Percentiles rank a stretch among this genome's conserved stretches.
Evolutionary conservation across 2,888 invertebrate genomes (phyloP).

Genomic region (Hydropsyche betteni): DNA sequence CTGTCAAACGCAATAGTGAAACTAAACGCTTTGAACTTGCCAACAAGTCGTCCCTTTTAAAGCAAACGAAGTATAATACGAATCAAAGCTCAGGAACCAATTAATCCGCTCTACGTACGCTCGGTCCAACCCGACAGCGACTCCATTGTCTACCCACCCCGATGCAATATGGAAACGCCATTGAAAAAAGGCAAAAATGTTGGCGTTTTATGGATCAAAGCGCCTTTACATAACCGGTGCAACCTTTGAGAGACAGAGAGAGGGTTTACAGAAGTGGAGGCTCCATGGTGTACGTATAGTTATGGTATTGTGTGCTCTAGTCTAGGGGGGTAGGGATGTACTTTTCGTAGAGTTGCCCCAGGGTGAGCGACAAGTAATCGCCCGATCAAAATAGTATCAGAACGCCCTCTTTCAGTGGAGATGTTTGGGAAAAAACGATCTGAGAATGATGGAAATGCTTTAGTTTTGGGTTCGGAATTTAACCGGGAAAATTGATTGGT

Average conservation of each 20-base stretch:
- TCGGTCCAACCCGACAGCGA: background rate
- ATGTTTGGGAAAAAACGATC: too few relatives aligned
- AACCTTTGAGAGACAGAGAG: constrained; percentile 31
- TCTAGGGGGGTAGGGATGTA: background rate
- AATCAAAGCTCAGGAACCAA: constrained; percentile 18
- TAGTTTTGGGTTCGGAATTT: too few relatives aligned
- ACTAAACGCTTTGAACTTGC: too few relatives aligned
- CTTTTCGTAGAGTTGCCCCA: background rate
- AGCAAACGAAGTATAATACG: background rate
- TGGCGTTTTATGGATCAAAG: constrained; percentile 33
- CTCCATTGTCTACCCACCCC: constrained; percentile 6
- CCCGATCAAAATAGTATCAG: constrained; percentile 39
- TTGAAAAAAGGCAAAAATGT: constrained; percentile 25
- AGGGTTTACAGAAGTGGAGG: background rate
- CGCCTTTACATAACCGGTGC: constrained; percentile 28
- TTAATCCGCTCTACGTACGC: constrained; percentile 6
- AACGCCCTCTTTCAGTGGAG: constrained; percentile 11
- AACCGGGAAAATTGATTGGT: too few relatives aligned
- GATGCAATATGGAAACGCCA: background rate
- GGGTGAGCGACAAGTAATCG: constrained; percentile 20
- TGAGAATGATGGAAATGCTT: too few relatives aligned
- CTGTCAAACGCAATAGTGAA: too few relatives aligned
- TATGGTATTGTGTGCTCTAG: background rate
- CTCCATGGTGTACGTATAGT: background rate
- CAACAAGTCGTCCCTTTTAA: too few relatives aligned